A percentile compares a stretch with the other conserved stretches of the same genome.
These are phyloP conservation scores for Archaeoteleia sp. DNA, from an alignment of 2,888 invertebrate species.

Conservation along the genomic window DNA sequence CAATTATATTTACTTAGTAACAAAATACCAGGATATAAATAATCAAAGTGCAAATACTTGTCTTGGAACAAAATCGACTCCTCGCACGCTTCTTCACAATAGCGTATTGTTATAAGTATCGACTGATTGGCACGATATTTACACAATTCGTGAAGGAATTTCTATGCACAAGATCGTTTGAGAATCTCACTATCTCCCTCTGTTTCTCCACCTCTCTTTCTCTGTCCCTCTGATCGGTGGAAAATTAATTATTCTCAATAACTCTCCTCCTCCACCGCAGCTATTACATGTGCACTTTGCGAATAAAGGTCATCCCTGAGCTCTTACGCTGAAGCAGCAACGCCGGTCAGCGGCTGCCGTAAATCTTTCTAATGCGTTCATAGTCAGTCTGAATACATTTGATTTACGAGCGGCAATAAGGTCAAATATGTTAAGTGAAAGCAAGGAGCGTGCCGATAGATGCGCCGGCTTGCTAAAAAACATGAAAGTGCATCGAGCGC, in stretches of 20 bases:
- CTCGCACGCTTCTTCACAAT: too few species aligned
- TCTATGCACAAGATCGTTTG: too few species aligned
- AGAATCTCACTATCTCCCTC: too few species aligned
- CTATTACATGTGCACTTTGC: constrained; percentile 15
- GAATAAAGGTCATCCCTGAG: constrained; percentile 47
- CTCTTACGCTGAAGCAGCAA: constrained; percentile 21
- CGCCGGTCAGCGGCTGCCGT: constrained; percentile 49
- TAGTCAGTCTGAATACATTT: constrained; percentile 53
- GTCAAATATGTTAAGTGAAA: constrained; percentile 60
- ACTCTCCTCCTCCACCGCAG: constrained; percentile 3
- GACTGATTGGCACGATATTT: too few species aligned
- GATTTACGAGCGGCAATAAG: constrained; percentile 58
- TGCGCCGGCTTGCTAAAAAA: constrained; percentile 18
- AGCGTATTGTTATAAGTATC: too few species aligned
- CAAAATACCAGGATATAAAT: too few species aligned
- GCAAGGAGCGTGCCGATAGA: constrained; percentile 47
- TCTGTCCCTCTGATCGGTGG: neutral
- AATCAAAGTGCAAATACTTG: too few species aligned
- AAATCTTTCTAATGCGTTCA: constrained; percentile 55
- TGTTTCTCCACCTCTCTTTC: constrained; percentile 2
- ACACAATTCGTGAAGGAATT: too few species aligned
- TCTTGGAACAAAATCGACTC: too few species aligned
- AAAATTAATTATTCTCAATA: constrained; percentile 32
- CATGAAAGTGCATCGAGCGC: constrained; percentile 8
- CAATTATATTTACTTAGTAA: too few species aligned